These are phyloP conservation scores for Harpagoxenus sublaevis DNA, from an alignment of 2,888 invertebrate genomes.

Conservation along the genomic window DNA sequence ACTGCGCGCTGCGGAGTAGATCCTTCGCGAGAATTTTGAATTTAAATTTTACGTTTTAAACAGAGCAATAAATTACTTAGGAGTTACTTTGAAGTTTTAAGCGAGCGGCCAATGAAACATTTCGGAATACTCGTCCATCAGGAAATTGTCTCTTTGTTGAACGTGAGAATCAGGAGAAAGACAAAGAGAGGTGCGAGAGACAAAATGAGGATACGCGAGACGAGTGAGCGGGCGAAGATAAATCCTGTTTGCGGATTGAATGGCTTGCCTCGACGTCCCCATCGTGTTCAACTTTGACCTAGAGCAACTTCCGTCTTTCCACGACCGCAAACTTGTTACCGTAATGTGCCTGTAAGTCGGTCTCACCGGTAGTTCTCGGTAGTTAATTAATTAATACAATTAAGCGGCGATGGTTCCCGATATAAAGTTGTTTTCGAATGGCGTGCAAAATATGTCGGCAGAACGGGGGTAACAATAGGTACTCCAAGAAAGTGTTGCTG, in stretches of 20 bases:
- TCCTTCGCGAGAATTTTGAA: background rate
- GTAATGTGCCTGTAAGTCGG: conserved; percentile 55
- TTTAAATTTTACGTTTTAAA: background rate
- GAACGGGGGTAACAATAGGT: conserved; percentile 18
- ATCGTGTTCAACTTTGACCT: conserved; percentile 57
- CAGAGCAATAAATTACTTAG: background rate
- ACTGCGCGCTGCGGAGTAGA: background rate
- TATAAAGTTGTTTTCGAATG: conserved; percentile 46
- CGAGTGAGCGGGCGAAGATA: conserved; percentile 48
- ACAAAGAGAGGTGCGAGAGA: conserved; percentile 42
- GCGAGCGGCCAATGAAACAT: background rate
- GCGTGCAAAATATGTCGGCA: conserved; percentile 31
- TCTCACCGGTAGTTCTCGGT: conserved; percentile 36
- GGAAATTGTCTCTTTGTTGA: conserved; percentile 42
- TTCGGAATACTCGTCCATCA: conserved; percentile 36
- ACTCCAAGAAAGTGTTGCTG: conserved; percentile 42
- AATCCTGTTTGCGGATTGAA: conserved; percentile 57
- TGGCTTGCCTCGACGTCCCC: conserved; percentile 52
- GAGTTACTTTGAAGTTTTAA: conserved; percentile 15
- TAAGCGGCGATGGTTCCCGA: conserved; percentile 41
- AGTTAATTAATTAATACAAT: conserved; percentile 58
- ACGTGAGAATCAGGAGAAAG: conserved; percentile 38
- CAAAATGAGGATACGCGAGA: conserved; percentile 48
- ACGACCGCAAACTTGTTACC: conserved; percentile 56
- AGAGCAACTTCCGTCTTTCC: conserved; percentile 57